A percentile compares a stretch with the other conserved stretches of the same genome.
These are phyloP conservation scores for Crocallis elinguaria DNA, from an alignment of 2,888 invertebrate species.

Conservation along the genomic window DNA sequence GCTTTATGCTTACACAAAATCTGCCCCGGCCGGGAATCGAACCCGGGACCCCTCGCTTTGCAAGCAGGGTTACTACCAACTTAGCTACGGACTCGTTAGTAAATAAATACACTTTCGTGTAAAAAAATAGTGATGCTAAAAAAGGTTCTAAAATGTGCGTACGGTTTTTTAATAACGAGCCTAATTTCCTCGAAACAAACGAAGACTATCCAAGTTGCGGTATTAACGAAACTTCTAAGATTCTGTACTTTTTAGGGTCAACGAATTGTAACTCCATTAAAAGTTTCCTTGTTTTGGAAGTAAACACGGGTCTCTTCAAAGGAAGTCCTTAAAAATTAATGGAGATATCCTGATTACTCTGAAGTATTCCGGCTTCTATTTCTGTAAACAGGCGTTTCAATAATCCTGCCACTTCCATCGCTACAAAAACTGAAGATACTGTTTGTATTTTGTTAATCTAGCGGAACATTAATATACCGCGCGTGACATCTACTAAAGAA, in stretches of 20 bases:
- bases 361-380: slow-evolving; percentile 65
- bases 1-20: too few species aligned
- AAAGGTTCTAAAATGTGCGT: too few species aligned
- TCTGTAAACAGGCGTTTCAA: slow-evolving; percentile 37
- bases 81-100: too few species aligned
- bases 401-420: slow-evolving; percentile 1
- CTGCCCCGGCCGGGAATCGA: too few species aligned
- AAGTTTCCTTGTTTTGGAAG: slow-evolving; percentile 78
- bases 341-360: slow-evolving; percentile 78
- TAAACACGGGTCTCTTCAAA: slow-evolving; percentile 75
- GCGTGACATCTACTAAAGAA: slow-evolving; percentile 66
- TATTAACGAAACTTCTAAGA: slow-evolving; percentile 37
- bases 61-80: too few species aligned
- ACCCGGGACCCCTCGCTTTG: too few species aligned
- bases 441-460: slow-evolving; percentile 60
- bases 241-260: slow-evolving; percentile 65
- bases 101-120: too few species aligned
- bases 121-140: too few species aligned
- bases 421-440: slow-evolving; percentile 28
- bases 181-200: slow-evolving; percentile 24
- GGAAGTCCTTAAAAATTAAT: slow-evolving; percentile 83
- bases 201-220: slow-evolving; percentile 29
- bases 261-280: slow-evolving; percentile 81
- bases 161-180: too few species aligned
- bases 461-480: slow-evolving; percentile 56